Evolutionary conservation across 2,888 invertebrate species (phyloP), one percentile per base, ranked within the genome.

Genomic region (Brachypterus glaber): DNA sequence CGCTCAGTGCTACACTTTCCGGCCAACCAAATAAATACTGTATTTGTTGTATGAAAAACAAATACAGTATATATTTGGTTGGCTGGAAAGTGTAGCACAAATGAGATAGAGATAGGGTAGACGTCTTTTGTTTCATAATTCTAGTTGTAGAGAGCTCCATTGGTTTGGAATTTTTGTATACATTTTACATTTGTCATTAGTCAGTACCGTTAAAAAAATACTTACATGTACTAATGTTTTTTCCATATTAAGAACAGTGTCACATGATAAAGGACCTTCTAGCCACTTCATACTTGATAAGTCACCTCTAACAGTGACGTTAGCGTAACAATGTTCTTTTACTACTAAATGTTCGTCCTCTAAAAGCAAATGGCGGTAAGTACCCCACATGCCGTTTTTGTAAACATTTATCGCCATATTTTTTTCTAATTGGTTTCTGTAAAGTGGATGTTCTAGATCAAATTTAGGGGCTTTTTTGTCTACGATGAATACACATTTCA

Each of bases 201-300:
- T 21, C 9, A 21, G 5, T 9, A 21, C 5, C 7, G 21, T 21
- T 21, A 7, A 21, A 7, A 21, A 7, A 21, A 21, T 7, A 21
- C 21, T 21, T 9, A 21, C 21, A 21, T 7, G 9, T 7, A 21
- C 21, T 21, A 21, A 21, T 21, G 21, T 21, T 21, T 21, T 21
- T 7, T 7, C 5, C 21, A 21, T 5, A 21, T 21, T 21, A 7
- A 21, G 9, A 21, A n/a, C n/a, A n/a, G n/a, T n/a, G n/a, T n/a
- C n/a, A 4, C 13, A 8, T 33, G 35, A 16, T 21, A 70, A 51
- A 0, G 72, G 68, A 1, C 82, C 82, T 60, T 91, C 79, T n/a
- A 89, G 64, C 87, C 88, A 89, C 4, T 67, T 70, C 31, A 95
- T 58, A 0, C 86, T 81, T 0, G 85, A 81, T 34, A 95, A 67